phyloP scores from a whole-genome alignment of 2,888 invertebrate genomes.

The Phrixothrix hirtus region DNA sequence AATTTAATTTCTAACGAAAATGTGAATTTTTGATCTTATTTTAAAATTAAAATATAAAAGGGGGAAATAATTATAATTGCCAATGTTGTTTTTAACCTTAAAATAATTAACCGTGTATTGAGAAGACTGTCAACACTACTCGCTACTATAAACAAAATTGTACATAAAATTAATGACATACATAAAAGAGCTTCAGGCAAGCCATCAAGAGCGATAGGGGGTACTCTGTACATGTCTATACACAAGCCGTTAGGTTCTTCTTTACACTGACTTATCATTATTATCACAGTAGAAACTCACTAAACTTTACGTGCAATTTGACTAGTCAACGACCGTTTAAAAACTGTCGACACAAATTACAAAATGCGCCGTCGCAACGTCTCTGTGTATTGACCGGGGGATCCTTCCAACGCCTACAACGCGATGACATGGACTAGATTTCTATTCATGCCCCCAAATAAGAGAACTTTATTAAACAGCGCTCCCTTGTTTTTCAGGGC shows the following conservation, averaged over 20 bases:
- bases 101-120: no score
- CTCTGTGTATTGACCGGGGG: slow-evolving; percentile 32
- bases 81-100: no score
- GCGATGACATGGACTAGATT: slow-evolving; percentile 35
- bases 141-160: neutral
- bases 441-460: slow-evolving; percentile 34
- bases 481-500: slow-evolving; percentile 33
- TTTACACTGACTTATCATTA: slow-evolving; percentile 52
- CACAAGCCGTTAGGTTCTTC: slow-evolving; percentile 44
- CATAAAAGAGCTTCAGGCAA: slow-evolving; percentile 74
- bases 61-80: no score
- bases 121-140: no score
- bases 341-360: slow-evolving; percentile 24
- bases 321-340: slow-evolving; percentile 27
- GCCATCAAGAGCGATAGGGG: slow-evolving; percentile 73
- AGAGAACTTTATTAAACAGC: slow-evolving; percentile 36
- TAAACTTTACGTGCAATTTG: slow-evolving; percentile 29
- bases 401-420: slow-evolving; percentile 31
- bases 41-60: no score
- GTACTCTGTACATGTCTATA: slow-evolving; percentile 66
- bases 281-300: slow-evolving; percentile 36
- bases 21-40: no score
- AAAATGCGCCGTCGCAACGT: slow-evolving; percentile 47
- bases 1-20: no score
- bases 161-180: slow-evolving; percentile 57